Evolutionary conservation across 2,113 vertebrate species (phyloP).

Genomic region (Nyctereutes procyonoides): DNA sequence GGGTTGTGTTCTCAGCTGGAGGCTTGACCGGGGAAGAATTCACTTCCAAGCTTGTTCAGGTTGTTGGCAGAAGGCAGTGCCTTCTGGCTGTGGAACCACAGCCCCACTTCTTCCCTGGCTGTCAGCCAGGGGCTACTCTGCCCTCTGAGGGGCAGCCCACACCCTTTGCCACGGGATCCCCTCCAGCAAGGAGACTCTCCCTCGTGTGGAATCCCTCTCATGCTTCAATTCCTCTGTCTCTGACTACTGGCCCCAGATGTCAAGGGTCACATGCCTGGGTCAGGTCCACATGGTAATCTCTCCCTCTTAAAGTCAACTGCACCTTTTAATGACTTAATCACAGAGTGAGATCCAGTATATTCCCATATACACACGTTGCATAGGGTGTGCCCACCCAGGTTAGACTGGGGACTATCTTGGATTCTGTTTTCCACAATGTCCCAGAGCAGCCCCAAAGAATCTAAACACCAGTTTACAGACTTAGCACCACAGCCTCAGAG

Average conservation of each 20-base stretch:
- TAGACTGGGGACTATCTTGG: not conserved
- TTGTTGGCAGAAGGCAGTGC: not conserved
- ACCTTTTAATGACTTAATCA: no score
- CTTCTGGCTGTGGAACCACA: accelerated
- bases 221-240: not conserved
- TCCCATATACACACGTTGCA: not conserved
- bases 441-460: not conserved
- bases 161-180: accelerated
- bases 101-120: accelerated
- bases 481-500: accelerated
- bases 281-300: not conserved
- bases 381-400: accelerated
- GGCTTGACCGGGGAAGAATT: not conserved
- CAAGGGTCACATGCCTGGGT: not conserved
- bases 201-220: accelerated
- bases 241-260: not conserved
- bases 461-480: no score
- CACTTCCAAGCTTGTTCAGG: accelerated
- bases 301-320: not conserved
- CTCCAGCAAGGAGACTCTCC: accelerated
- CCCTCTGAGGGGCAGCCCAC: not conserved
- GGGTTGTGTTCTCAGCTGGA: not conserved
- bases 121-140: no score
- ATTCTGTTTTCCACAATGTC: accelerated
- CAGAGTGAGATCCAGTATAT: not conserved